Percentiles rank a stretch among this genome's conserved stretches.
Conservation (phyloP, 1,140 invertebrate genomes). For the Drosophila busckii region DNA sequence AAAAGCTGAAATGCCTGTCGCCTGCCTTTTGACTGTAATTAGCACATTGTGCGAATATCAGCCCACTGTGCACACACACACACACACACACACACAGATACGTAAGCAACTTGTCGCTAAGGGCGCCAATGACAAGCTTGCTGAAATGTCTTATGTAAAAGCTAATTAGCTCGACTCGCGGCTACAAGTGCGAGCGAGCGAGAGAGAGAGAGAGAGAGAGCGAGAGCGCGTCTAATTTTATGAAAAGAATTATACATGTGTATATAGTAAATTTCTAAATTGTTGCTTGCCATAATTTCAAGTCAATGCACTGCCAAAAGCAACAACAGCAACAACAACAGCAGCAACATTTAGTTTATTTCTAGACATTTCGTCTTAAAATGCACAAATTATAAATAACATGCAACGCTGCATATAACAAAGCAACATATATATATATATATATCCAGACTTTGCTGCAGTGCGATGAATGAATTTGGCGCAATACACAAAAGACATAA, state of each 20-base stretch:
- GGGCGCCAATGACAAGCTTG: not conserved
- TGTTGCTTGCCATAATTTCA: slow-evolving; percentile 3
- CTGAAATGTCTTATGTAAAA: no score
- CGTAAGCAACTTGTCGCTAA: not conserved
- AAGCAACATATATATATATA: not conserved
- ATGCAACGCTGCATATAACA: no score
- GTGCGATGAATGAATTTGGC: slow-evolving; percentile 35
- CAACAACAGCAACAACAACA: slow-evolving; percentile 4
- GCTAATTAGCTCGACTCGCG: no score
- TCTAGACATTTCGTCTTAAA: slow-evolving; percentile 62
- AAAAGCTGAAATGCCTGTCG: slow-evolving; percentile 49
- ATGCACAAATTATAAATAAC: slow-evolving; percentile 57
- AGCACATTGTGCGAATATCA: slow-evolving; percentile 54
- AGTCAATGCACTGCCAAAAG: slow-evolving; percentile 59
- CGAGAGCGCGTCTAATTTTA: no score
- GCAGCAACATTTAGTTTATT: slow-evolving; percentile 43
- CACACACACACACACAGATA: not conserved
- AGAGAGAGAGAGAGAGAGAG: no score
- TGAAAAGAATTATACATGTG: not conserved
- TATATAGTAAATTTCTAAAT: not conserved
- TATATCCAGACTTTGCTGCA: not conserved
- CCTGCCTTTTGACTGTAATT: slow-evolving; percentile 59
- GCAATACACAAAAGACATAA: slow-evolving; percentile 33
- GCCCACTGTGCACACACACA: not conserved
- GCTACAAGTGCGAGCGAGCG: no score